A percentile compares a stretch with the other conserved stretches of the same genome.
phyloP scores from a whole-genome alignment of 2,797 vertebrate species.

The Lutjanus argentimaculatus region DNA sequence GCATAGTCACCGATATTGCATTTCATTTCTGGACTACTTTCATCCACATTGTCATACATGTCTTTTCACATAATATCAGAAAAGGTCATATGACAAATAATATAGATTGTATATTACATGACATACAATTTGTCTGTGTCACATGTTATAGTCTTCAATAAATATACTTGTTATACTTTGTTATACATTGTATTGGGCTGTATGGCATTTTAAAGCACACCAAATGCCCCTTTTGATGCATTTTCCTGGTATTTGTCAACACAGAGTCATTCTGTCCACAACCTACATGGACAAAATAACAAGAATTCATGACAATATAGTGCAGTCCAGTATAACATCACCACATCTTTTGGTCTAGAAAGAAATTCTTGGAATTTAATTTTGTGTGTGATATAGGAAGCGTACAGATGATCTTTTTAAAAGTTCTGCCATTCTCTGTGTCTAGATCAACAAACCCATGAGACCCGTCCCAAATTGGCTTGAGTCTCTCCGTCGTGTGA shows the following conservation, averaged over 20 bases:
- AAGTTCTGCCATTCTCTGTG: too few species aligned
- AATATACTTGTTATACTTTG: neutral
- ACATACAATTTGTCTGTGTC: too few species aligned
- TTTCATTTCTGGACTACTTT: slow-evolving; percentile 7
- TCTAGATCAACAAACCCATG: neutral
- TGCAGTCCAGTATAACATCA: neutral
- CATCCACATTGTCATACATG: neutral
- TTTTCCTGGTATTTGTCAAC: neutral
- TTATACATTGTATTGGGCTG: neutral
- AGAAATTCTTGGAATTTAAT: neutral
- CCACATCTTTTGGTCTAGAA: neutral
- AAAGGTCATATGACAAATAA: neutral
- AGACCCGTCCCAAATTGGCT: neutral
- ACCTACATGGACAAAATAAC: neutral
- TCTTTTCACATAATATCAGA: neutral
- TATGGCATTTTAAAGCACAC: neutral
- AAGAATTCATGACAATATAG: neutral
- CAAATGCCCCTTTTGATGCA: neutral
- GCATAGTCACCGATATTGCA: slow-evolving; percentile 20
- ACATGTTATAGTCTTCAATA: too few species aligned
- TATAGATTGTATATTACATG: too few species aligned
- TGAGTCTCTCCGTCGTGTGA: neutral
- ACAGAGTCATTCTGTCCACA: neutral
- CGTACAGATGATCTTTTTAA: neutral
- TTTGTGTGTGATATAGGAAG: neutral